Conservation (phyloP, 2,888 invertebrate species). For the Lepidonotus clava region DNA sequence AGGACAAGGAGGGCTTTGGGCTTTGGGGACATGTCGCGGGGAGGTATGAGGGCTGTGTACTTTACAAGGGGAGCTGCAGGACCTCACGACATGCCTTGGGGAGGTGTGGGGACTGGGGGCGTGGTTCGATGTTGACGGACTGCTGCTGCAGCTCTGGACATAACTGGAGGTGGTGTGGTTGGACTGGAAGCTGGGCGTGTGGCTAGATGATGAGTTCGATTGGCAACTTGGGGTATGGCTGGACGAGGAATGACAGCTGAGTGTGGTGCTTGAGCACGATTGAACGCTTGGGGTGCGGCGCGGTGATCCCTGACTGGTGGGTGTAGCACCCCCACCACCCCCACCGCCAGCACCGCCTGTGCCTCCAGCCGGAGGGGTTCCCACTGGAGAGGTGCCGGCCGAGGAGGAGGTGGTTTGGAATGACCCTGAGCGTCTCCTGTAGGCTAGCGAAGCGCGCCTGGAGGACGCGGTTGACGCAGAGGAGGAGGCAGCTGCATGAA, state of each 20-base stretch:
- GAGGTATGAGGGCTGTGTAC: not conserved
- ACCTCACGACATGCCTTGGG: not conserved
- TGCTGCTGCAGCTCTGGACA: not conserved
- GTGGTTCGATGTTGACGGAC: constrained; percentile 1
- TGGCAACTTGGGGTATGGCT: constrained; percentile 42
- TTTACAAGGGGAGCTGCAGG: not conserved
- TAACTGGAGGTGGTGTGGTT: constrained; percentile 23
- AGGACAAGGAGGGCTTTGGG: not conserved
- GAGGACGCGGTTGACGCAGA: not conserved
- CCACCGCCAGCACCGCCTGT: too few species aligned
- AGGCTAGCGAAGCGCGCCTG: not conserved
- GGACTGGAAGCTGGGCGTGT: constrained; percentile 37
- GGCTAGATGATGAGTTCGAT: constrained; percentile 22
- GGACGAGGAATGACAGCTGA: constrained; percentile 35
- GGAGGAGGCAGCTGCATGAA: constrained; percentile 24
- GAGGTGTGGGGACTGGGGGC: constrained; percentile 15
- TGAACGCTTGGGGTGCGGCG: constrained; percentile 35
- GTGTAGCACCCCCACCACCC: too few species aligned
- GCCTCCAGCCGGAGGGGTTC: not conserved
- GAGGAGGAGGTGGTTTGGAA: constrained; percentile 36
- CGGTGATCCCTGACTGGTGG: constrained; percentile 5
- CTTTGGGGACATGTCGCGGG: not conserved
- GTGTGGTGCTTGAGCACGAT: constrained; percentile 39
- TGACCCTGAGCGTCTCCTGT: constrained; percentile 31
- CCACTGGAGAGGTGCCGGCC: constrained; percentile 21